Conservation (phyloP, 2,797 vertebrate genomes). For the Tragelaphus oryx region DNA sequence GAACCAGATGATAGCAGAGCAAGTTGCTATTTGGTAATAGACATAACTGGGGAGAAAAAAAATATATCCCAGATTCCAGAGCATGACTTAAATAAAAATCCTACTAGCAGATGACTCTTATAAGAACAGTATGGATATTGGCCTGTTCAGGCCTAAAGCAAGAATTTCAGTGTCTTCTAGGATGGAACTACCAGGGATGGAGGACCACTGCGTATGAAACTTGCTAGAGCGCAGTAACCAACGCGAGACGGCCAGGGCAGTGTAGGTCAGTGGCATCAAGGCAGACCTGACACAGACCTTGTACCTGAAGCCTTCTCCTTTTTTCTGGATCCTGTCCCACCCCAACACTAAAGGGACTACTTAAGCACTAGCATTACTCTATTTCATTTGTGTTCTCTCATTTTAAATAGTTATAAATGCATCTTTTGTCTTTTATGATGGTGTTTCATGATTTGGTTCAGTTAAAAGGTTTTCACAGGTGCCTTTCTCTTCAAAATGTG, state of each 20-base stretch:
- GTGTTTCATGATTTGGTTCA: neutral
- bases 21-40: slow-evolving; percentile 25
- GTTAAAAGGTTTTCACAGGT: neutral
- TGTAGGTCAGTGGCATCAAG: neutral
- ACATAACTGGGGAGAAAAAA: neutral
- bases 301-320: neutral
- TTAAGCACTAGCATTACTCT: neutral
- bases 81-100: neutral
- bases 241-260: neutral
- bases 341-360: neutral
- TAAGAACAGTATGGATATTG: neutral
- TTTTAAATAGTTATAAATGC: neutral
- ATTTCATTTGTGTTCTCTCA: neutral
- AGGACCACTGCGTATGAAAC: neutral
- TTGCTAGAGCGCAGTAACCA: neutral
- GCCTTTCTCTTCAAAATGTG: slow-evolving; percentile 21
- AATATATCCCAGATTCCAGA: neutral
- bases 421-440: neutral
- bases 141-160: neutral
- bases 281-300: neutral
- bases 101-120: neutral
- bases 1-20: neutral
- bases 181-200: neutral
- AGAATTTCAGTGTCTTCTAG: neutral
- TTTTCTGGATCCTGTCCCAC: neutral